Percentiles rank a stretch among this genome's conserved stretches.
Evolutionary conservation across 2,113 vertebrate genomes (phyloP).

Genomic region (Gasterosteus aculeatus): DNA sequence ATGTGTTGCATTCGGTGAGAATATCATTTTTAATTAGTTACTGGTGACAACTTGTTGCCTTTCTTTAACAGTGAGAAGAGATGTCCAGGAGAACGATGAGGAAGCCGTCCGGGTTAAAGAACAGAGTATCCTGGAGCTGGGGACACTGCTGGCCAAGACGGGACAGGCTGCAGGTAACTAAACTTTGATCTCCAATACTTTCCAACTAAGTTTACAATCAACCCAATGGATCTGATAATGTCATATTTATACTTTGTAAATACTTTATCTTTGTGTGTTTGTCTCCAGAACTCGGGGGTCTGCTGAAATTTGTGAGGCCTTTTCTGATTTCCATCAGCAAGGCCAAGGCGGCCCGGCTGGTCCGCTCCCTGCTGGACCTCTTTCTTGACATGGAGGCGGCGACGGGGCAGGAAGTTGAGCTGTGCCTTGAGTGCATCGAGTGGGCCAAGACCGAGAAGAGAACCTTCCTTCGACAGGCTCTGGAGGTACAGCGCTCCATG

Average conservation of each 20-base stretch:
- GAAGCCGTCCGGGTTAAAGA: slow-evolving; percentile 98
- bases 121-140: slow-evolving; percentile 98
- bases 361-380: slow-evolving; percentile 94
- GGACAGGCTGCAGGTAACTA: slow-evolving; percentile 94
- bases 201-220: not conserved
- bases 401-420: slow-evolving; percentile 97
- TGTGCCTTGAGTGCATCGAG: slow-evolving; percentile 98
- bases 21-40: not conserved
- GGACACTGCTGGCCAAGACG: slow-evolving; percentile 94
- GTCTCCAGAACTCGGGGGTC: slow-evolving; percentile 91
- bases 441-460: slow-evolving; percentile 99
- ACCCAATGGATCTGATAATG: no score
- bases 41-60: not conserved
- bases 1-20: not conserved
- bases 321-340: slow-evolving; percentile 96
- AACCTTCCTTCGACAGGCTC: slow-evolving; percentile 96
- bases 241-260: not conserved
- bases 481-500: slow-evolving; percentile 84
- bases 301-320: slow-evolving; percentile 96
- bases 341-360: slow-evolving; percentile 93
- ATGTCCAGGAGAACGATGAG: slow-evolving; percentile 96
- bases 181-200: not conserved
- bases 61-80: slow-evolving; percentile 89
- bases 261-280: not conserved
- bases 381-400: slow-evolving; percentile 99